These are phyloP conservation scores for Helicoverpa assulta DNA, from an alignment of 2,888 invertebrate genomes.

Conservation along the genomic window DNA sequence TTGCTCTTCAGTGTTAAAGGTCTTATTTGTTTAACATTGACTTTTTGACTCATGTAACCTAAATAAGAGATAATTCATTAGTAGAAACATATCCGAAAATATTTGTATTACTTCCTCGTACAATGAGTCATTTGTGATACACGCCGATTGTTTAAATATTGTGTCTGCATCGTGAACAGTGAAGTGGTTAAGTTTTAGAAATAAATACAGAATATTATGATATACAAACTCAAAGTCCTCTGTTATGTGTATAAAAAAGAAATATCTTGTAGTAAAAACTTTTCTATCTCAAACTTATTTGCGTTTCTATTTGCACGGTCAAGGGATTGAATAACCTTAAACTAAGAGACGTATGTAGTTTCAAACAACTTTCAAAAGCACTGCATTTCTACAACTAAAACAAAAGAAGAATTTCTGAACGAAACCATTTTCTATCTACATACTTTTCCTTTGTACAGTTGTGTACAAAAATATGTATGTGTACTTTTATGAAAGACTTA, in stretches of 20 bases:
- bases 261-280: background rate
- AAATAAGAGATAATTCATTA: no score
- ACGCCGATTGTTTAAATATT: no score
- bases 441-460: background rate
- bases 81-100: no score
- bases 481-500: background rate
- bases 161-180: no score
- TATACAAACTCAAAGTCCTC: background rate
- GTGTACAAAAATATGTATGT: background rate
- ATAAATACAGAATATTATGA: no score
- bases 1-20: conserved; percentile 6
- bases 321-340: conserved; percentile 14
- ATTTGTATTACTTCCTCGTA: no score
- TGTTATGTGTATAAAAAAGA: background rate
- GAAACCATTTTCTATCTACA: conserved; percentile 1
- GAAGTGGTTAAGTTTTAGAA: no score
- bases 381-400: conserved; percentile 13
- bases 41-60: background rate
- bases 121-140: no score
- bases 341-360: conserved; percentile 18
- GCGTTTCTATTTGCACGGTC: background rate
- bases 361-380: conserved; percentile 26
- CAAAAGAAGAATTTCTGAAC: conserved; percentile 7
- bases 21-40: conserved; percentile 1
- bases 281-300: background rate